Evolutionary conservation across 2,888 invertebrate species (phyloP).

Genomic region (Caenorhabditis sinica): DNA sequence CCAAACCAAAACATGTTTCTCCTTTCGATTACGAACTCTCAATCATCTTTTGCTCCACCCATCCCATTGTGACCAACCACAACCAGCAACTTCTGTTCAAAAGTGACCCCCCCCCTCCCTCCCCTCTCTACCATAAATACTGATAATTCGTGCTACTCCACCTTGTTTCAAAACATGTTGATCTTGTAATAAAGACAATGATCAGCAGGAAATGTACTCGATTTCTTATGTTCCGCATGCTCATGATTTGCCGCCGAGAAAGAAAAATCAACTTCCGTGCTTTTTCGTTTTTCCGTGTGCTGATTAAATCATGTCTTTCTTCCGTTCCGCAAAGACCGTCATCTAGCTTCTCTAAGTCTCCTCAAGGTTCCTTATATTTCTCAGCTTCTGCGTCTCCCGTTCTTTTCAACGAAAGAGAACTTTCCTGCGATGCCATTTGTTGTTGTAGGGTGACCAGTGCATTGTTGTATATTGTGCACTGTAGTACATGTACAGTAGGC

Average conservation of each 20-base stretch:
- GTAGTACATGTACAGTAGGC: not conserved
- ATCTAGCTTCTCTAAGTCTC: not conserved
- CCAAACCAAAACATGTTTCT: too few species aligned
- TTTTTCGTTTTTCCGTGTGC: not conserved
- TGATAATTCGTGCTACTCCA: not conserved
- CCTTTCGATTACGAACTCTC: too few species aligned
- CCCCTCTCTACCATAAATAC: not conserved
- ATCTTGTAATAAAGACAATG: not conserved
- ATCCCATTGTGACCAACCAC: not conserved
- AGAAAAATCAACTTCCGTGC: not conserved
- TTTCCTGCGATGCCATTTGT: not conserved
- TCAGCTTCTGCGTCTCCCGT: not conserved
- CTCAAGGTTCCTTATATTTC: not conserved
- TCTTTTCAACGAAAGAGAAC: not conserved
- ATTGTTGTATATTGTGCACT: too few species aligned
- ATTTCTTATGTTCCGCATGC: not conserved
- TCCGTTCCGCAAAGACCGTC: not conserved
- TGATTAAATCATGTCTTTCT: not conserved
- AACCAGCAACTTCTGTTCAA: too few species aligned
- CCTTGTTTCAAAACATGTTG: not conserved
- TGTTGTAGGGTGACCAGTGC: not conserved
- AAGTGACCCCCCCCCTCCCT: not conserved
- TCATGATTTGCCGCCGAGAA: not conserved
- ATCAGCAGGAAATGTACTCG: not conserved
- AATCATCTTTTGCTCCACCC: too few species aligned